phyloP scores from a whole-genome alignment of 1,140 invertebrate genomes.

The Idris sp. region DNA sequence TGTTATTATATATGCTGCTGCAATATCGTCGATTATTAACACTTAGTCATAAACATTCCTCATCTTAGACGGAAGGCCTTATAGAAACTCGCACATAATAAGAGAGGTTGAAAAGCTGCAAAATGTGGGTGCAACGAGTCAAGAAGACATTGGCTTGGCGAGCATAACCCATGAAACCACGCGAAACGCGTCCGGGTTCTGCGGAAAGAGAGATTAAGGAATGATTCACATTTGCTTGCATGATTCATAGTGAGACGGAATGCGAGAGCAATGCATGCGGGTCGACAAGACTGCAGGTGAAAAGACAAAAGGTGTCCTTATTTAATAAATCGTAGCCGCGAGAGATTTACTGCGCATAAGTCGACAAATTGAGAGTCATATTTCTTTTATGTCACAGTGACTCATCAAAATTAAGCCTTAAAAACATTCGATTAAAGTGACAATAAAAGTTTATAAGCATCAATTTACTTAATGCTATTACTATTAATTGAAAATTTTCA shows the following conservation, averaged over 20 bases:
- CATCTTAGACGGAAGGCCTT: conserved; percentile 1
- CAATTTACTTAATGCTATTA: too few relatives aligned
- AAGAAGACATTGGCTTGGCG: conserved; percentile 57
- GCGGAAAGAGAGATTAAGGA: conserved; percentile 61
- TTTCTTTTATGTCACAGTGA: conserved; percentile 12
- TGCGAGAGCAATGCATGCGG: conserved; percentile 46
- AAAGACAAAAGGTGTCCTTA: conserved; percentile 60
- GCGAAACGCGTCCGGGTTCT: conserved; percentile 63
- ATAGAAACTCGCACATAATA: conserved; percentile 17
- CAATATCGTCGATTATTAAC: conserved; percentile 4
- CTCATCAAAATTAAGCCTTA: conserved; percentile 20
- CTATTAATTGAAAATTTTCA: too few relatives aligned
- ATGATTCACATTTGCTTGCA: conserved; percentile 58
- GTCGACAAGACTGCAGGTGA: conserved; percentile 47
- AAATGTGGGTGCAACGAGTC: conserved; percentile 59
- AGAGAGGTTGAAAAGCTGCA: conserved; percentile 41
- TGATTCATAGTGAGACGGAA: conserved; percentile 62
- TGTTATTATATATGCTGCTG: too few relatives aligned
- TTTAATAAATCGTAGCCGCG: conserved; percentile 30
- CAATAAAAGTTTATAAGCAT: too few relatives aligned
- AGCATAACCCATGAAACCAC: conserved; percentile 56
- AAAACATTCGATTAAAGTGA: conserved; percentile 13
- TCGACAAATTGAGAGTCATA: conserved; percentile 29
- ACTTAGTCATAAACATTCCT: conserved; percentile 23
- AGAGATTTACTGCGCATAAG: conserved; percentile 34